phyloP scores from a whole-genome alignment of 2,113 vertebrate genomes.

The Edolisoma coerulescens region DNA sequence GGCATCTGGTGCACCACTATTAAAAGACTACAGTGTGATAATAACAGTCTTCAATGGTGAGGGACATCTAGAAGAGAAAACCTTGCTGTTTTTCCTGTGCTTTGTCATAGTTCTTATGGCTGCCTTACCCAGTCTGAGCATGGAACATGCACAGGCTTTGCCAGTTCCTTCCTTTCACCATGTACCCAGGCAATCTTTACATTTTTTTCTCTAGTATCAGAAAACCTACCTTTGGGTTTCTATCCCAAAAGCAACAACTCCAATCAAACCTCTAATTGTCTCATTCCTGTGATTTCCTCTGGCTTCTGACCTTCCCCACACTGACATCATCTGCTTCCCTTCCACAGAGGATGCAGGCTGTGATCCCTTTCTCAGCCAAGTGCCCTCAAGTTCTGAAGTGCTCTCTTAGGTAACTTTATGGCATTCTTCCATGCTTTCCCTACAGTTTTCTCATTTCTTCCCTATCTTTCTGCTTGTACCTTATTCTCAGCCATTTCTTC shows the following conservation, averaged over 20 bases:
- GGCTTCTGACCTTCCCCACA: background rate
- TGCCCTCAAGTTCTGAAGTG: background rate
- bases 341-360: background rate
- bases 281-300: background rate
- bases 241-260: background rate
- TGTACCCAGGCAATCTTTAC: background rate
- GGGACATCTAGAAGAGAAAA: background rate
- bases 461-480: background rate
- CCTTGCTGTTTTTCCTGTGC: background rate
- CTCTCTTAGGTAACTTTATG: background rate
- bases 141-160: background rate
- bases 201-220: background rate
- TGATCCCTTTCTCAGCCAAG: background rate
- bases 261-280: background rate
- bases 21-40: background rate
- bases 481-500: background rate
- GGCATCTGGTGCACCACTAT: background rate
- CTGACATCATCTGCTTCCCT: background rate
- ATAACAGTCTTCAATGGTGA: background rate
- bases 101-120: background rate
- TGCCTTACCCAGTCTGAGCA: background rate
- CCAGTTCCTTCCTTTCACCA: background rate
- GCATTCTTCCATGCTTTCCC: background rate
- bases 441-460: background rate
- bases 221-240: background rate